phyloP scores from a whole-genome alignment of 2,113 vertebrate species.

The Synchiropus splendidus region DNA sequence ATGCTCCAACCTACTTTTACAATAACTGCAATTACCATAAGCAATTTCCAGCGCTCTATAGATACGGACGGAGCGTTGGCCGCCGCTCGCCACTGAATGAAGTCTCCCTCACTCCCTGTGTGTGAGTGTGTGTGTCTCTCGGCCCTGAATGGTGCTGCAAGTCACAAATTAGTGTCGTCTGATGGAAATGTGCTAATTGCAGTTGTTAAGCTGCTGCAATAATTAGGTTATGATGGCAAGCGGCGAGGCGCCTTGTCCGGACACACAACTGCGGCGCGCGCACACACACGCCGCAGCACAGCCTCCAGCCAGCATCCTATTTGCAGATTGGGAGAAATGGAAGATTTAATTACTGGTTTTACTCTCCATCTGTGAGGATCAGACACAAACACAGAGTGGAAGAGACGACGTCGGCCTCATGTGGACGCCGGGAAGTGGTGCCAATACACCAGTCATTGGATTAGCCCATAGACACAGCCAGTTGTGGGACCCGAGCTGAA shows the following conservation, averaged over 20 bases:
- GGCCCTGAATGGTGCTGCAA: slow-evolving; percentile 45
- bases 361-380: slow-evolving; percentile 36
- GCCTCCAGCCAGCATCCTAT: slow-evolving; percentile 10
- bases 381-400: slow-evolving; percentile 24
- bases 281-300: slow-evolving; percentile 4
- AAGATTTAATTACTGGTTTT: slow-evolving; percentile 49
- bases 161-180: slow-evolving; percentile 68
- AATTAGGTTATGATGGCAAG: slow-evolving; percentile 70
- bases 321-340: slow-evolving; percentile 31
- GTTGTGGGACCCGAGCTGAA: no score
- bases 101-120: slow-evolving; percentile 21
- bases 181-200: slow-evolving; percentile 71
- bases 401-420: slow-evolving; percentile 26
- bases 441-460: no score
- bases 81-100: slow-evolving; percentile 45
- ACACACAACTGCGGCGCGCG: background rate
- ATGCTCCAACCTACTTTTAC: slow-evolving; percentile 54
- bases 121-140: background rate
- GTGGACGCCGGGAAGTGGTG: no score
- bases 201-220: slow-evolving; percentile 66
- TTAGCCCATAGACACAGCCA: no score
- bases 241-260: slow-evolving; percentile 37
- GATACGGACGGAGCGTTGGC: slow-evolving; percentile 52
- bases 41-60: slow-evolving; percentile 53
- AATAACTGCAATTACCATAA: slow-evolving; percentile 59